phyloP scores from a whole-genome alignment of 2,113 vertebrate genomes.

The Phaetusa simplex region DNA sequence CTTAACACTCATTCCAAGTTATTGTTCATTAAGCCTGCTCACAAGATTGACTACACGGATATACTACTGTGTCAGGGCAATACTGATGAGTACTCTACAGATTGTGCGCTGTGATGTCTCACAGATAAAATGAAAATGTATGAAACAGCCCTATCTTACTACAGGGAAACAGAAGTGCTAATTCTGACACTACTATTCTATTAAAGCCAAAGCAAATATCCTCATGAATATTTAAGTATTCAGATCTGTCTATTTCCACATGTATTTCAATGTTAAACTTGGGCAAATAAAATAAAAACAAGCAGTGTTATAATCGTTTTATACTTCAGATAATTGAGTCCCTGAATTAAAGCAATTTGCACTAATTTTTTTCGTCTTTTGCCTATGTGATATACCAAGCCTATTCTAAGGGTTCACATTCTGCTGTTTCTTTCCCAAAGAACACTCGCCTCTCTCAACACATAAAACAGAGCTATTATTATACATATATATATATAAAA shows the following conservation, averaged over 20 bases:
- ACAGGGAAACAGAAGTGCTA: neutral
- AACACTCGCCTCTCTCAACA: neutral
- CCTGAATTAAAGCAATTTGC: neutral
- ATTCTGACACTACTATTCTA: neutral
- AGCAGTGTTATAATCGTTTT: neutral
- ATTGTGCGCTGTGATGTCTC: neutral
- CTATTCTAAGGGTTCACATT: neutral
- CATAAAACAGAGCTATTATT: neutral
- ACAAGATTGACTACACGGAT: neutral
- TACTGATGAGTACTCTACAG: neutral
- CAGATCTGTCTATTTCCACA: neutral
- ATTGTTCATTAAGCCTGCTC: neutral
- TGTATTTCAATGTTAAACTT: neutral
- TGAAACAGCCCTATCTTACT: neutral
- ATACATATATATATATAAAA: too few relatives aligned
- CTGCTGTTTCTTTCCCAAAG: neutral
- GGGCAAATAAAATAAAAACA: neutral
- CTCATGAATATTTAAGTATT: neutral
- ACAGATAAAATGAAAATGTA: neutral
- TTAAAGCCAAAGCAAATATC: neutral
- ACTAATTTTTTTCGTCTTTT: neutral
- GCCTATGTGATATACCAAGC: neutral
- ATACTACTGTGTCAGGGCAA: neutral
- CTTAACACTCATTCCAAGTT: neutral
- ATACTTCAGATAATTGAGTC: neutral